These are phyloP conservation scores for Chascanopsetta lugubris DNA, from an alignment of 2,113 vertebrate genomes.

Conservation along the genomic window DNA sequence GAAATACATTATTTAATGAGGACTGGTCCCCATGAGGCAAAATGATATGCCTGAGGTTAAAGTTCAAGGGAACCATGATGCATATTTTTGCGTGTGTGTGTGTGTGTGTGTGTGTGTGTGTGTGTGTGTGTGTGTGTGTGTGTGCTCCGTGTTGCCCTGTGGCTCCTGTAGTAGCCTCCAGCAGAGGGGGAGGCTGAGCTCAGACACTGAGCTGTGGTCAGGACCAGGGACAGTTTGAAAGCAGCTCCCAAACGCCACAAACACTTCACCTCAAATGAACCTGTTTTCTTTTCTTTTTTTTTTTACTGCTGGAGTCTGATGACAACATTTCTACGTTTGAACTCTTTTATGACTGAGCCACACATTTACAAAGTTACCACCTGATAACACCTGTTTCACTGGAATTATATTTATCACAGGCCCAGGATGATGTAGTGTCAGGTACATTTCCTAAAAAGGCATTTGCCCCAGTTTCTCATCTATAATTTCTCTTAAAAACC, in stretches of 20 bases:
- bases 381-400: background rate
- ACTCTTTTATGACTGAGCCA: background rate
- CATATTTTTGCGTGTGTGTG: too few species aligned
- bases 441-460: background rate
- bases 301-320: slow-evolving; percentile 7
- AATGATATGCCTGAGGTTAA: too few species aligned
- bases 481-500: too few species aligned
- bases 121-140: background rate
- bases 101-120: slow-evolving; percentile 6
- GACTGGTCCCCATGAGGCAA: too few species aligned
- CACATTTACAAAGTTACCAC: background rate
- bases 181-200: slow-evolving; percentile 15
- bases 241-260: slow-evolving; percentile 32
- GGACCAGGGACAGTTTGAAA: background rate
- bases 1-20: too few species aligned
- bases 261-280: background rate
- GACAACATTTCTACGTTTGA: background rate
- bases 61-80: too few species aligned
- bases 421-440: too few species aligned
- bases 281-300: background rate
- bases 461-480: background rate
- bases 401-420: too few species aligned
- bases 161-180: slow-evolving; percentile 66
- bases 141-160: slow-evolving; percentile 73
- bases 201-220: slow-evolving; percentile 13